These are phyloP conservation scores for Echinarachnius parma DNA, from an alignment of 53 echinoderm and acorn worm genomes.

Conservation along the genomic window DNA sequence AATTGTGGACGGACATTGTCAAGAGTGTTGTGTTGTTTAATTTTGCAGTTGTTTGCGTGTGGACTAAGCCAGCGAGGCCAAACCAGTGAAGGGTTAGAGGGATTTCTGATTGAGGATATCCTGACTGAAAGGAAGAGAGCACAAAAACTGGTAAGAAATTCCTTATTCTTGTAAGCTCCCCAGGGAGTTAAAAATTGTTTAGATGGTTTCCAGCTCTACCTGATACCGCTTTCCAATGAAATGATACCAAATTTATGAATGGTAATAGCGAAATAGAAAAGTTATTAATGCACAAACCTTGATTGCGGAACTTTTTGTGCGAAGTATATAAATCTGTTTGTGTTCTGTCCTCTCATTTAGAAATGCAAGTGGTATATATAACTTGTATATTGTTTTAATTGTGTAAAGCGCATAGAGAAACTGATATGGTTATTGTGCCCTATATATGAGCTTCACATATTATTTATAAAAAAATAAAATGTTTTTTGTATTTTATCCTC, in stretches of 20 bases:
- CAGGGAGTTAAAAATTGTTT: too few species aligned
- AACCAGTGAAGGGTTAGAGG: slow-evolving; percentile 70
- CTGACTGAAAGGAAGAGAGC: slow-evolving; percentile 61
- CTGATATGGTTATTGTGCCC: neutral
- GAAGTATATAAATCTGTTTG: too few species aligned
- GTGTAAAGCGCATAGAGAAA: neutral
- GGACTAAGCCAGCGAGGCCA: slow-evolving; percentile 80
- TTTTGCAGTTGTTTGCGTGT: slow-evolving; percentile 82
- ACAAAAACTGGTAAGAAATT: slow-evolving; percentile 53
- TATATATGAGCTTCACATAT: too few species aligned
- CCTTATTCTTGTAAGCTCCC: neutral
- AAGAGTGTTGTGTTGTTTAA: neutral
- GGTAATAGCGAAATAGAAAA: too few species aligned
- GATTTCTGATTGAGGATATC: slow-evolving; percentile 81
- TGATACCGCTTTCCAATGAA: too few species aligned
- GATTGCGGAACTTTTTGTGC: too few species aligned
- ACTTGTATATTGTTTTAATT: too few species aligned
- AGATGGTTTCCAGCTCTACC: too few species aligned
- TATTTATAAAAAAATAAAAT: neutral
- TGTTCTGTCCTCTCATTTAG: too few species aligned
- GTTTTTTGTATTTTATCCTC: neutral
- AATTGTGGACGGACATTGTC: neutral
- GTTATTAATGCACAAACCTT: too few species aligned
- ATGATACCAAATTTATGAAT: slow-evolving; percentile 2
- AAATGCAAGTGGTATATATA: too few species aligned